Evolutionary conservation across 2,888 invertebrate species (phyloP).

Genomic region (Metallyticus violacea): DNA sequence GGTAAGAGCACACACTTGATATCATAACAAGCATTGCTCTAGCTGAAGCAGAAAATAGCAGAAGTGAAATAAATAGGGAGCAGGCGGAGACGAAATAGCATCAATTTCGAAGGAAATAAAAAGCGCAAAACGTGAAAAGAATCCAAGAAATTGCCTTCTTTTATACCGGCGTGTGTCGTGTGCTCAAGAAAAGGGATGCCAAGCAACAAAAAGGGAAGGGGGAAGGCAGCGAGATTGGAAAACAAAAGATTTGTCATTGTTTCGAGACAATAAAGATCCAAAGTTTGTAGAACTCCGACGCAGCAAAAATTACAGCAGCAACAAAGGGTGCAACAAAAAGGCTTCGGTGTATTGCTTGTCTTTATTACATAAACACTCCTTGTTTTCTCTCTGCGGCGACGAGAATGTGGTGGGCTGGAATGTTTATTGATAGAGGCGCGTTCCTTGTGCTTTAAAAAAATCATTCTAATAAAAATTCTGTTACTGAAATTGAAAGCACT

Average conservation of each 20-base stretch:
- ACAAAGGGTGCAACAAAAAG: neutral
- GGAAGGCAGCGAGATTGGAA: neutral
- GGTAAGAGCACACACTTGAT: neutral
- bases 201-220: neutral
- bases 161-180: neutral
- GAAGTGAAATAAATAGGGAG: neutral
- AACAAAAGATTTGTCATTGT: neutral
- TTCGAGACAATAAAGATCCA: neutral
- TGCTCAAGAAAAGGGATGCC: neutral
- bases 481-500: neutral
- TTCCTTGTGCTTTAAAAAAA: neutral
- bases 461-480: neutral
- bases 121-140: neutral
- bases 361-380: neutral
- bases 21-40: neutral
- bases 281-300: neutral
- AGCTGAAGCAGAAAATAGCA: neutral
- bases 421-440: neutral
- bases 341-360: neutral
- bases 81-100: neutral
- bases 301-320: no score
- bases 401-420: neutral
- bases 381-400: neutral
- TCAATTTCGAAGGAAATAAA: neutral
- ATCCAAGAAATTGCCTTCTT: neutral